Evolutionary conservation across 2,888 invertebrate genomes (phyloP).

Genomic region (Acanthococcus lagerstroemiae): DNA sequence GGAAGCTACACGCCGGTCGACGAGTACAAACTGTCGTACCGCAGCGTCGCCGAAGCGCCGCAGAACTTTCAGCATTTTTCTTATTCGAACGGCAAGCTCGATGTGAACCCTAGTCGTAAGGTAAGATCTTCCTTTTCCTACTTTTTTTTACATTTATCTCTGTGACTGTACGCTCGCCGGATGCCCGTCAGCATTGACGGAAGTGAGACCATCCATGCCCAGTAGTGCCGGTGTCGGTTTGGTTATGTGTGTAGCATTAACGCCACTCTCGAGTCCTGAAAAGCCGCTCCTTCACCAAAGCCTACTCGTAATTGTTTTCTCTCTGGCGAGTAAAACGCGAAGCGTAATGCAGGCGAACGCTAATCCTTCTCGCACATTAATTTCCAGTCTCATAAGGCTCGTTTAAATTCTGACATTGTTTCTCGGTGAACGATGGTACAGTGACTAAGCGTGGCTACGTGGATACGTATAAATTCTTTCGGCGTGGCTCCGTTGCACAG

Average conservation of each 20-base stretch:
- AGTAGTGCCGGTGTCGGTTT: too few species aligned
- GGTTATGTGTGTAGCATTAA: too few species aligned
- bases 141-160: neutral
- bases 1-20: conserved; percentile 57
- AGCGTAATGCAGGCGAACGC: neutral
- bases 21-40: conserved; percentile 55
- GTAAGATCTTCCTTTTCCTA: conserved; percentile 5
- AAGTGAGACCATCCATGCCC: too few species aligned
- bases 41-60: conserved; percentile 46
- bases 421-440: too few species aligned
- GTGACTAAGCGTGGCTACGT: too few species aligned
- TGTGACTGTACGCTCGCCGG: neutral
- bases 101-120: conserved; percentile 9
- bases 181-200: too few species aligned
- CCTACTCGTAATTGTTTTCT: neutral
- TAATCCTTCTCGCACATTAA: neutral
- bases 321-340: neutral
- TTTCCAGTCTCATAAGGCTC: neutral
- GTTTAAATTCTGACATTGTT: too few species aligned
- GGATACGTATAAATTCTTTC: too few species aligned
- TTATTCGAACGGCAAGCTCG: conserved; percentile 2
- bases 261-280: too few species aligned
- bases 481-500: too few species aligned
- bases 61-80: conserved; percentile 3
- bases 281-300: neutral